These are phyloP conservation scores for Bedellia somnulentella DNA, from an alignment of 2,888 invertebrate species.

Conservation along the genomic window DNA sequence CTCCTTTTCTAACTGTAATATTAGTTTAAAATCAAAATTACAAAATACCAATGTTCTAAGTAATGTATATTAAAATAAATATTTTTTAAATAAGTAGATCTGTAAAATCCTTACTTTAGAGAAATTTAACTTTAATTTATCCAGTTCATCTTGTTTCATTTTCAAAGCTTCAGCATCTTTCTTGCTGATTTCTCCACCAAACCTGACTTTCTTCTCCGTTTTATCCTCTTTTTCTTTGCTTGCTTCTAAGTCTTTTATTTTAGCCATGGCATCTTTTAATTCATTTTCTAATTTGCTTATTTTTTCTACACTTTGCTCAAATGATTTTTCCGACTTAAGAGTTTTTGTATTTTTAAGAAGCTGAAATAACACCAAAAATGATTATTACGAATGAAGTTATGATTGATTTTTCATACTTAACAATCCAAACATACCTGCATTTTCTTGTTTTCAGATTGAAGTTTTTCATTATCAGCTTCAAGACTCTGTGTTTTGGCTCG, in stretches of 20 bases:
- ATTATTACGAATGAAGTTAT: neutral
- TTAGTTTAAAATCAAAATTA: neutral
- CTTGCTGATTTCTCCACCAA: slow-evolving; percentile 34
- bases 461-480: slow-evolving; percentile 76
- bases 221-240: slow-evolving; percentile 45
- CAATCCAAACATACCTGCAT: slow-evolving; percentile 53
- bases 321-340: slow-evolving; percentile 52
- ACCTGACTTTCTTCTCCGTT: slow-evolving; percentile 52
- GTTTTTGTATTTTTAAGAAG: slow-evolving; percentile 59
- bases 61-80: neutral
- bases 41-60: neutral
- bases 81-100: too few relatives aligned
- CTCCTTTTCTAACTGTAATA: slow-evolving; percentile 62
- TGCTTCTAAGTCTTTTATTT: slow-evolving; percentile 58
- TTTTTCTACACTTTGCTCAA: slow-evolving; percentile 63
- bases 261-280: slow-evolving; percentile 59
- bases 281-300: slow-evolving; percentile 65
- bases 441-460: slow-evolving; percentile 73
- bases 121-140: slow-evolving; percentile 56
- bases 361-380: slow-evolving; percentile 18
- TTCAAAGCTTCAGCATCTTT: slow-evolving; percentile 45
- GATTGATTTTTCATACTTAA: neutral
- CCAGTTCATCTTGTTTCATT: slow-evolving; percentile 50
- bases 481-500: slow-evolving; percentile 68
- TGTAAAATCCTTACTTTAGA: slow-evolving; percentile 35